Evolutionary conservation across 2,113 vertebrate species (phyloP), one percentile per base, ranked within the genome.

Genomic region (Sitta europaea): DNA sequence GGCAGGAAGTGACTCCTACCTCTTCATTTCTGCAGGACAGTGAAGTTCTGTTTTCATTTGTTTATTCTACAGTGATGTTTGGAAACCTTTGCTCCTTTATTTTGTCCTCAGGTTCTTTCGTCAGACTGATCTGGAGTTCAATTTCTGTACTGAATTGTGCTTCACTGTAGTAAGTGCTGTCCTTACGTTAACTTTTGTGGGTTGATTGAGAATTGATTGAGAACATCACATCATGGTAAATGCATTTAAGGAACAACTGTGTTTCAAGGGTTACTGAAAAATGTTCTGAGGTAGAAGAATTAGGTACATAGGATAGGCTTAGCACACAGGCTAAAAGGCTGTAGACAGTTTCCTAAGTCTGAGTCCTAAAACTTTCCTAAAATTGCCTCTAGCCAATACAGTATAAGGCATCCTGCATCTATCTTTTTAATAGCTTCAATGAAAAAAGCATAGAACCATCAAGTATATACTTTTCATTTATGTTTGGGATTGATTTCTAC

Each of bases 381-480:
- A 88, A 75, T 40, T 90, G 36, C 58, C 36, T 78, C 57, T 85
- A 72, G 74, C 28, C 8, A 14, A 22, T 47, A 47, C 24, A 71
- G 47, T 31, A 42, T 43, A 76, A 84, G 20, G 35, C 43, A 62
- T 61, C 22, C 50, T 68, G 13, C 50, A 48, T 18, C 9, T 81
- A 23, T 61, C 12, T 77, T 92, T 94, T 53, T 18, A 88, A 85
- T 82, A 79, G 87, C 17, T 91, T 74, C 16, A 75, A 75, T 71
- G 7, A 74, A 92, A 73, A 62, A 92, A 87, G 11, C 22, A 78
- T 33, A 36, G 71, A 89, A 63, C 28, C 14, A 65, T 88, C n/a
- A 92, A 85, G n/a, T 13, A 45, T 43, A 67, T 12, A 92, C 17
- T 94, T 95, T 76, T 93, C 24, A 79, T 92, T 94, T 88, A 62